Conservation (phyloP, 2,888 invertebrate genomes). For the Mythimna pallens region DNA sequence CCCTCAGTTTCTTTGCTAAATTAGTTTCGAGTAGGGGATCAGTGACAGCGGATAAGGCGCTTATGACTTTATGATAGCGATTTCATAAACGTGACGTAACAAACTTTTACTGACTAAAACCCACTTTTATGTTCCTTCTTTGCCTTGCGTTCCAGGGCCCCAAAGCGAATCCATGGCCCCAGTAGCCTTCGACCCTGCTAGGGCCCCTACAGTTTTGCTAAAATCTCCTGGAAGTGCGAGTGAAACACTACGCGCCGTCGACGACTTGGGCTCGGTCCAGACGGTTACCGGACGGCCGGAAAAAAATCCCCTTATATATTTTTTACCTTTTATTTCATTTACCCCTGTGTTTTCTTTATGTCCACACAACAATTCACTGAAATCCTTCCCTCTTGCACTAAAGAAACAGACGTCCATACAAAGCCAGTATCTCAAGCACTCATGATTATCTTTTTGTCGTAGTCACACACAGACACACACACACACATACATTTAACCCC, state of each 20-base stretch:
- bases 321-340: not conserved
- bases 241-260: too few species aligned
- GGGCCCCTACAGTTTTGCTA: too few species aligned
- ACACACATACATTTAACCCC: slow-evolving; percentile 55
- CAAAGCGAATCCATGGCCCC: too few species aligned
- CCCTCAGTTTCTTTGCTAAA: slow-evolving; percentile 57
- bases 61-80: not conserved
- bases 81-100: not conserved
- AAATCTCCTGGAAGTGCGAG: too few species aligned
- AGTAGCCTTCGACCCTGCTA: too few species aligned
- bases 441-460: slow-evolving; percentile 68
- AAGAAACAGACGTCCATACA: slow-evolving; percentile 35
- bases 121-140: too few species aligned
- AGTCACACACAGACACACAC: slow-evolving; percentile 56
- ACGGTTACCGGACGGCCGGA: too few species aligned
- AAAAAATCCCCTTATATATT: too few species aligned
- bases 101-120: too few species aligned
- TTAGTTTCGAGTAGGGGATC: slow-evolving; percentile 35
- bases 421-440: slow-evolving; percentile 60
- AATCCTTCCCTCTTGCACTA: slow-evolving; percentile 16
- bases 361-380: not conserved
- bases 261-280: too few species aligned
- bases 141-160: too few species aligned
- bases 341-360: not conserved
- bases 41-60: slow-evolving; percentile 5